Conservation (phyloP, 2,888 invertebrate genomes). For the Pristionchus entomophagus region DNA sequence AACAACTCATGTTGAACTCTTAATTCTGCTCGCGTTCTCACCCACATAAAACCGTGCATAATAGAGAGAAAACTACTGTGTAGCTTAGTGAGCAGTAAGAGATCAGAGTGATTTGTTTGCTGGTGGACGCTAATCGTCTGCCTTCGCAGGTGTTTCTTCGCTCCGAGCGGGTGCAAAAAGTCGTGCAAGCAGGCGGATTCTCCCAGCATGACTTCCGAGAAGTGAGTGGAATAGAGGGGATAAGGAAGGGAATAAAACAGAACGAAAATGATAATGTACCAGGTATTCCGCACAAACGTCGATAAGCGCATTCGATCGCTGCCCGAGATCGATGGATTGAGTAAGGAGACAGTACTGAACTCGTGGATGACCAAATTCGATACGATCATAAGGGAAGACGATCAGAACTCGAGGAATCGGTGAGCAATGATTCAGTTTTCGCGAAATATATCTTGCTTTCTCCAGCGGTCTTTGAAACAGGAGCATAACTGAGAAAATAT, state of each 20-base stretch:
- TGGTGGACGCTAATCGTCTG: not conserved
- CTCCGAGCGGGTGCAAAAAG: conserved; percentile 92
- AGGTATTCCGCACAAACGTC: conserved; percentile 91
- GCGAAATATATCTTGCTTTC: not conserved
- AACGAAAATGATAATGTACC: not conserved
- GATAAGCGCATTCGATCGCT: conserved; percentile 94
- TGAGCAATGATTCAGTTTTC: not conserved
- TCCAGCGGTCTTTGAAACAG: not conserved
- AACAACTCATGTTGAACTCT: not conserved
- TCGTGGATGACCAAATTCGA: conserved; percentile 99
- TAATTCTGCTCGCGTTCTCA: not conserved
- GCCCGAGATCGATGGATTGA: conserved; percentile 97
- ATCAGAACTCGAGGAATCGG: conserved; percentile 67
- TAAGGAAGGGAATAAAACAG: not conserved
- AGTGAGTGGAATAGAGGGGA: conserved; percentile 62
- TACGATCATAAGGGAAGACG: conserved; percentile 87
- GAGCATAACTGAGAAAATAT: not conserved
- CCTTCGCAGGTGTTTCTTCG: conserved; percentile 88
- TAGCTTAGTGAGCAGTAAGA: too few species aligned
- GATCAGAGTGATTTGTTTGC: too few species aligned
- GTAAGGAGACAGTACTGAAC: conserved; percentile 95
- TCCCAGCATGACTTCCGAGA: conserved; percentile 98
- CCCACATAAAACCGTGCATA: not conserved
- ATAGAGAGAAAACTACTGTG: not conserved
- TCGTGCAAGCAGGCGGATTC: conserved; percentile 98